Evolutionary conservation across 1,140 invertebrate species (phyloP).

Genomic region (Cepaea nemoralis): DNA sequence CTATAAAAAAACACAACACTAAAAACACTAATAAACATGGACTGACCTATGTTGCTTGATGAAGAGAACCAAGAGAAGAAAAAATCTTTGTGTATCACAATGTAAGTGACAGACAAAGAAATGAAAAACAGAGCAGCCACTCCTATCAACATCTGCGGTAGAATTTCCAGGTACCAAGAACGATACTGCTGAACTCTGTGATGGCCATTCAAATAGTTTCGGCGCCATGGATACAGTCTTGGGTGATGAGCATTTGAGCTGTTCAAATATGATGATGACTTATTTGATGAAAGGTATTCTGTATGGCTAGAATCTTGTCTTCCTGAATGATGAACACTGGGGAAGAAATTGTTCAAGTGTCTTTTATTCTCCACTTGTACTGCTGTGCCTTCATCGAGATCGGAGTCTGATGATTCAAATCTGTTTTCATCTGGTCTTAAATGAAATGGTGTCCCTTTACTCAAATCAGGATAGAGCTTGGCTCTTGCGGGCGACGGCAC

Average conservation of each 20-base stretch:
- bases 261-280: constrained; percentile 25
- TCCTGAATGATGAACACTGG: constrained; percentile 27
- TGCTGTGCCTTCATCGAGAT: constrained; percentile 60
- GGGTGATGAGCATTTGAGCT: neutral
- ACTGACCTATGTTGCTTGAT: constrained; percentile 27
- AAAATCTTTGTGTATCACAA: constrained; percentile 42
- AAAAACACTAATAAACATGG: neutral
- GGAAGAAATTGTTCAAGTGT: constrained; percentile 57
- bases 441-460: constrained; percentile 11
- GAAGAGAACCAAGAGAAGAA: constrained; percentile 41
- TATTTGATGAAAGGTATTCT: neutral
- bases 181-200: constrained; percentile 36
- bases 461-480: constrained; percentile 45
- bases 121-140: constrained; percentile 54
- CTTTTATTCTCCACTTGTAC: constrained; percentile 57
- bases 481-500: constrained; percentile 33
- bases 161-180: constrained; percentile 30
- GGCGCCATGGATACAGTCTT: constrained; percentile 38
- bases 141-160: constrained; percentile 37
- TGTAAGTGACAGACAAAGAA: constrained; percentile 44
- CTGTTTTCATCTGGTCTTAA: constrained; percentile 35
- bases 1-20: too few relatives aligned
- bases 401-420: constrained; percentile 64
- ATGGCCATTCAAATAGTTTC: neutral
- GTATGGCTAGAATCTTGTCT: neutral